Base-by-base conservation (phyloP, 2,888 invertebrate genomes). In the Protonemura montana region DNA sequence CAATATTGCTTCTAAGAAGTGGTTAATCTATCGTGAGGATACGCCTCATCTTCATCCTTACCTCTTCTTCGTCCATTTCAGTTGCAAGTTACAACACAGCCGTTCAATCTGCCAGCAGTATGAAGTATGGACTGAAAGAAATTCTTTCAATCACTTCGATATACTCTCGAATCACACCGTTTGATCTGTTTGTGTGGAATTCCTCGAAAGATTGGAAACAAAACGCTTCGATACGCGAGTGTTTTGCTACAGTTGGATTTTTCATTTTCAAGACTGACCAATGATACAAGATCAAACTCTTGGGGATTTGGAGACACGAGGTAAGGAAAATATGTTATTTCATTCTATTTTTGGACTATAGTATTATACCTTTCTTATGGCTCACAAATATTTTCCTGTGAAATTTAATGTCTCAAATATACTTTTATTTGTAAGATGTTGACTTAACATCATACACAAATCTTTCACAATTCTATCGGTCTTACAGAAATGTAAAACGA, bases 1-100 rank as follows among this genome's bases (percentile, higher is more conserved):
- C 81, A 81, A 29, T 81, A 81, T 81, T 81, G 27, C 29, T 81
- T 81, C 81, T 30, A 30, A 81, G 81, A 81, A 81, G 81, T 29
- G 28, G 81, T 21, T 28, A 28, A 81, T 81, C 6, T 81, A 30
- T 81, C 81, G 81, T 81, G 81, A 81, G 81, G 81, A 28, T 30
- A 81, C 81, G 81, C 81, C 81, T 81, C 26, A 28, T 30, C 27
- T 27, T 78, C 78, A 78, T 78, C 6, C 26, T 28, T 28, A 10
- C 78, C 78, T n/a, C 78, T 78, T 27, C 78, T 28, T 28, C 77
- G 5, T 5, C 16, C 59, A 10, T 59, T 59, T 59, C 59, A 59
- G 21, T 59, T 21, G 59, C 59, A 21, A 10, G 13, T 41, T 41
- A 13, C 41, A 3, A 59, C 59, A 59, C 59, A 3, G 16, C 6